Conservation (phyloP, 2,113 vertebrate genomes). For the Dolichallabes microphthalmus region DNA sequence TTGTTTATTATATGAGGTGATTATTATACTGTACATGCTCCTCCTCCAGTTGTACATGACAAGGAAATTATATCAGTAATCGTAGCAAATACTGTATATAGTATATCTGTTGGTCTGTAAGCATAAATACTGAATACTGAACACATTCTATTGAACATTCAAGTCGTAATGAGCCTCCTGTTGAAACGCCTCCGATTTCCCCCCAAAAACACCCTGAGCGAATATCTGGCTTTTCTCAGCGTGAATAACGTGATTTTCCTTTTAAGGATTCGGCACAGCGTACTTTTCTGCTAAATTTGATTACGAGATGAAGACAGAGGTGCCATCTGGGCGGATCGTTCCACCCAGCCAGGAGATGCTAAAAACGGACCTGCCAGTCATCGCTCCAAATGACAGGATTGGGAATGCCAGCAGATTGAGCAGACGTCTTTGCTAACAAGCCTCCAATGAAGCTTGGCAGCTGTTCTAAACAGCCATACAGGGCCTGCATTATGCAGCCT, state of each 20-base stretch:
- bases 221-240: constrained; percentile 20
- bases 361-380: constrained; percentile 55
- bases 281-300: constrained; percentile 46
- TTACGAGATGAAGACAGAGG: constrained; percentile 35
- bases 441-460: constrained; percentile 43
- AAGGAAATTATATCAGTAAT: neutral
- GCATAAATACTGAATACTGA: neutral
- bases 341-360: constrained; percentile 30
- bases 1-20: neutral
- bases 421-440: constrained; percentile 46
- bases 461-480: constrained; percentile 40
- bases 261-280: constrained; percentile 30
- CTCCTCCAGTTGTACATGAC: neutral
- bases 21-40: neutral
- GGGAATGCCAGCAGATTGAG: constrained; percentile 31
- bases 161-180: neutral
- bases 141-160: neutral
- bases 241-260: constrained; percentile 43
- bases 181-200: neutral
- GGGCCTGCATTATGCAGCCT: constrained; percentile 4
- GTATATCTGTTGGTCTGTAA: neutral
- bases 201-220: neutral
- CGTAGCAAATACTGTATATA: neutral
- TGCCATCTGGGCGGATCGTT: constrained; percentile 51
- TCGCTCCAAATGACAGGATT: constrained; percentile 46